Evolutionary conservation across 2,113 vertebrate genomes (phyloP), one percentile per base, ranked within the genome.

Genomic region (Cephalopholis sonnerati): DNA sequence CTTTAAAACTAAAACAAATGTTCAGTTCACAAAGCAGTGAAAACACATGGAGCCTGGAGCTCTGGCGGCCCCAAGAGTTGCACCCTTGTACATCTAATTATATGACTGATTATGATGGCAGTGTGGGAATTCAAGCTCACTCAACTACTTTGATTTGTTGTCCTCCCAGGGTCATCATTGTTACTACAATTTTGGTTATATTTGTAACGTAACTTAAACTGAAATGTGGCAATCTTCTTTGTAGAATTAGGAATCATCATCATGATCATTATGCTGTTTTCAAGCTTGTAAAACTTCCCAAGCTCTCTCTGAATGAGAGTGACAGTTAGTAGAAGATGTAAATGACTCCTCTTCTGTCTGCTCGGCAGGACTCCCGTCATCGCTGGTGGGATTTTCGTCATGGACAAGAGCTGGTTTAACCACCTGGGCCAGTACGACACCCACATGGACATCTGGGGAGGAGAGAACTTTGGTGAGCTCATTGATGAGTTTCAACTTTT

Each of bases 361-460:
- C 22, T 72, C 29, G 70, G n/a, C 89, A 99, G 98, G 94, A 99
- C 98, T 0, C 98, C 98, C 8, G 98, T 99, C 78, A 99, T 99
- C 79, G 98, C 98, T 10, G 98, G 98, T 55, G 98, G 98, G 39
- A 99, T 99, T 86, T 99, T 99, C 25, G 97, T 99, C 88, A 99
- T 99, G 68, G 95, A 99, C 93, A 98, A 98, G 91, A 97, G 96
- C 90, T 99, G 98, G 98, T 99, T 99, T 93, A 99, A 99, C 93
- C 97, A 98, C 82, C 92, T 99, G 89, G 98, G 98, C 62, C 99
- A 98, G 94, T 99, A 99, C 0, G 98, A 99, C 91, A 98, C 97
- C 66, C 98, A 98, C 92, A 99, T 99, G 98, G 98, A 99, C 91
- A 99, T 99, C 92, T 99, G 98, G 98, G 98, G 98, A 54, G 98